phyloP scores from a whole-genome alignment of 2,113 vertebrate species.

The Amphiprion ocellaris region DNA sequence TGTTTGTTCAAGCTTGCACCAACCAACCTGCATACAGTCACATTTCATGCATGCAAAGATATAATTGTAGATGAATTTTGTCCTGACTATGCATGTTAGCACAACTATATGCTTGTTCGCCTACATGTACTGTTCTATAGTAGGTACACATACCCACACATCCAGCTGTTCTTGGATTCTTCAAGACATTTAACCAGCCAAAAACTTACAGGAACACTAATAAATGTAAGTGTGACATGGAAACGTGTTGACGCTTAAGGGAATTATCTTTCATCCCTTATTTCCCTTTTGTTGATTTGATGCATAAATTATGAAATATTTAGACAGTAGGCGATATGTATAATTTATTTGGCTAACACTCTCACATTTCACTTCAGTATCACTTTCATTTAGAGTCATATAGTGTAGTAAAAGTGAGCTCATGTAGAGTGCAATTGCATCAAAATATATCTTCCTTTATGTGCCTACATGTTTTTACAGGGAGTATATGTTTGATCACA shows the following conservation, averaged over 20 bases:
- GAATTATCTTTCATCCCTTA: constrained; percentile 3
- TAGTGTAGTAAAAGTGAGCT: constrained; percentile 9
- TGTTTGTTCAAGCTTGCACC: constrained; percentile 11
- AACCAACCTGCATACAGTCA: constrained; percentile 46
- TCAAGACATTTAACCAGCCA: constrained; percentile 18
- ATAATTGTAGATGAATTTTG: constrained; percentile 22
- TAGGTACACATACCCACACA: constrained; percentile 39
- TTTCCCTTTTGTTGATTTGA: constrained; percentile 43
- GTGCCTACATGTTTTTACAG: background rate
- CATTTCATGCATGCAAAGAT: constrained; percentile 31
- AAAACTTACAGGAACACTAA: background rate
- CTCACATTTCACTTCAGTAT: constrained; percentile 62
- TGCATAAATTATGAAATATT: constrained; percentile 61
- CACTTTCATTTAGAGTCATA: constrained; percentile 18
- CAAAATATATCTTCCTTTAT: background rate
- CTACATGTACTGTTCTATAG: constrained; percentile 25
- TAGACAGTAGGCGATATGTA: constrained; percentile 35
- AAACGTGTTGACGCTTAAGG: constrained; percentile 7
- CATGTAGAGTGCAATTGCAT: background rate
- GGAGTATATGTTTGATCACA: background rate
- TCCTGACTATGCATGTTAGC: constrained; percentile 36
- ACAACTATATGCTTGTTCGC: constrained; percentile 31
- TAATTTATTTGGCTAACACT: constrained; percentile 59
- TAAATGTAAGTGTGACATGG: background rate
- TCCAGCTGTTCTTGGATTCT: constrained; percentile 11